Evolutionary conservation across 2,888 invertebrate species (phyloP).

Genomic region (Apoda limacodes): DNA sequence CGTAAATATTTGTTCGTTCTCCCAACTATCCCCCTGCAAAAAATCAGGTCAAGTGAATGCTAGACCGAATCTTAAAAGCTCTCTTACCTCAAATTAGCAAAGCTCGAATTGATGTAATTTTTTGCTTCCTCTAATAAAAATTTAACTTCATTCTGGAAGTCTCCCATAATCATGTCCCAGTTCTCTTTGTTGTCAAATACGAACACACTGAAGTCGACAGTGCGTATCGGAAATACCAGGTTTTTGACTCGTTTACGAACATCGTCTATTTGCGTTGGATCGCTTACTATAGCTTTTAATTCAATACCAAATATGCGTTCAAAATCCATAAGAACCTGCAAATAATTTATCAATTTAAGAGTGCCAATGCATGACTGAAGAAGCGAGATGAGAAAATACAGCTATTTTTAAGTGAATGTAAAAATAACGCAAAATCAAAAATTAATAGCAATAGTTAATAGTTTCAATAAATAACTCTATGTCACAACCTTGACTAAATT

Average conservation of each 20-base stretch:
- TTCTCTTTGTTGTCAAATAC: constrained; percentile 81
- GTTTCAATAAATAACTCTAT: too few relatives aligned
- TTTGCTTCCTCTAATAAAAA: constrained; percentile 85
- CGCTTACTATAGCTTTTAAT: constrained; percentile 86
- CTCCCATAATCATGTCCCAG: constrained; percentile 86
- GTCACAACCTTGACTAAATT: too few relatives aligned
- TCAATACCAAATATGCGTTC: constrained; percentile 91
- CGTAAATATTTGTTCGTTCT: too few relatives aligned
- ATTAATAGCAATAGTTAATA: too few relatives aligned
- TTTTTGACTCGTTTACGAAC: constrained; percentile 84
- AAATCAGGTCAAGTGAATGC: constrained; percentile 6
- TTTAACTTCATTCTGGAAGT: constrained; percentile 80
- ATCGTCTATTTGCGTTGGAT: constrained; percentile 88
- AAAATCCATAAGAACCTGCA: constrained; percentile 85
- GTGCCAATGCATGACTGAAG: too few relatives aligned
- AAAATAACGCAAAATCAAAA: too few relatives aligned
- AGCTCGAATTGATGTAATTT: constrained; percentile 87
- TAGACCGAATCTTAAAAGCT: neutral
- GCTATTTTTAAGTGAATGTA: too few relatives aligned
- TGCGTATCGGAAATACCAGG: constrained; percentile 79
- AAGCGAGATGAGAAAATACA: too few relatives aligned
- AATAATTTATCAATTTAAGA: too few relatives aligned
- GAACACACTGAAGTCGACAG: constrained; percentile 88
- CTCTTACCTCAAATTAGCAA: constrained; percentile 76
- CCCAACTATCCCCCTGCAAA: too few relatives aligned